Conservation (phyloP, 2,888 invertebrate species). For the Osmoderma eremita region DNA sequence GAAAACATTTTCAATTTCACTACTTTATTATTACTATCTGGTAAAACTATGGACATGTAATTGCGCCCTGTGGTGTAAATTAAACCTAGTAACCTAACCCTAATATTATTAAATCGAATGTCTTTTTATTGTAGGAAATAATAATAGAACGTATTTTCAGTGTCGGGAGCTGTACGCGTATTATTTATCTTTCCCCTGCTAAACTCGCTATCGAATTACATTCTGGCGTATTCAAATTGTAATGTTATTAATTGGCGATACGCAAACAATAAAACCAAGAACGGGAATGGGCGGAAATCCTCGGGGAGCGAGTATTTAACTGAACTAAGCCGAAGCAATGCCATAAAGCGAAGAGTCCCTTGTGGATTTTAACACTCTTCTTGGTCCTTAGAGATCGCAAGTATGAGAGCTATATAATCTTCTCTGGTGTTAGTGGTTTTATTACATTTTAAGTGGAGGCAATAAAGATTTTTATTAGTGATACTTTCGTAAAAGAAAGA, state of each 20-base stretch:
- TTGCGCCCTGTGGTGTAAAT: background rate
- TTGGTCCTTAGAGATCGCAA: slow-evolving; percentile 35
- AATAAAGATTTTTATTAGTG: no score
- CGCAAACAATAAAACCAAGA: slow-evolving; percentile 41
- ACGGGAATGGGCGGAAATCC: slow-evolving; percentile 42
- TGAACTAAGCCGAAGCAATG: slow-evolving; percentile 28
- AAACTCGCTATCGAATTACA: slow-evolving; percentile 39
- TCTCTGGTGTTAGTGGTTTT: slow-evolving; percentile 17
- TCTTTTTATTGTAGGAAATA: slow-evolving; percentile 17
- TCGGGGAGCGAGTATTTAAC: slow-evolving; percentile 34
- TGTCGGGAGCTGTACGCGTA: slow-evolving; percentile 14
- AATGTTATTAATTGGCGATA: slow-evolving; percentile 45
- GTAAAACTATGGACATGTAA: slow-evolving; percentile 3
- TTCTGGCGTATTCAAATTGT: slow-evolving; percentile 43
- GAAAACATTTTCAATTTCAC: background rate
- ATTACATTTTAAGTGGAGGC: slow-evolving; percentile 18
- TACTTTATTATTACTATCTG: slow-evolving; percentile 2
- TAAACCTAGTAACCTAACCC: slow-evolving; percentile 13
- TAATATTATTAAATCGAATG: background rate
- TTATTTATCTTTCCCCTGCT: slow-evolving; percentile 42
- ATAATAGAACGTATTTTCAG: slow-evolving; percentile 6
- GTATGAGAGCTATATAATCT: slow-evolving; percentile 13
- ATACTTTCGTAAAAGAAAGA: no score
- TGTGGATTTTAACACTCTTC: slow-evolving; percentile 34
- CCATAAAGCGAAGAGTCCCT: slow-evolving; percentile 22